Percentiles rank a stretch among this genome's conserved stretches.
phyloP scores from a whole-genome alignment of 2,888 invertebrate species.

The Acrobasis suavella region DNA sequence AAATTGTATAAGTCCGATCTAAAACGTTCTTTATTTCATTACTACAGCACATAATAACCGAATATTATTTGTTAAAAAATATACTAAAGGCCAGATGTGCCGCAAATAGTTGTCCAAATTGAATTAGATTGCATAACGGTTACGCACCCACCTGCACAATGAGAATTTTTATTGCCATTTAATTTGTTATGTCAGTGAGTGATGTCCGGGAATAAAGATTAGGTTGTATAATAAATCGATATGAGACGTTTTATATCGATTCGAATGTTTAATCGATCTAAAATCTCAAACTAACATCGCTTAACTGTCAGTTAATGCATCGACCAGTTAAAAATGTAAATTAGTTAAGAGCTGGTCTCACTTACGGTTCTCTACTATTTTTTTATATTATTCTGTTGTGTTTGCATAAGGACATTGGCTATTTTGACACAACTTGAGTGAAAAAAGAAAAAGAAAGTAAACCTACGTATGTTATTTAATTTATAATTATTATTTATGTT shows the following conservation, averaged over 20 bases:
- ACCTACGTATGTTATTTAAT: too few relatives aligned
- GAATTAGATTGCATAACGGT: constrained; percentile 45
- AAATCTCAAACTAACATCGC: constrained; percentile 27
- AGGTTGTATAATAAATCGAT: constrained; percentile 19
- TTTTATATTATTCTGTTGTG: too few relatives aligned
- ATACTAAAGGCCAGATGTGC: constrained; percentile 28
- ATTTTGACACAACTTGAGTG: too few relatives aligned
- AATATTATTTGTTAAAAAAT: neutral
- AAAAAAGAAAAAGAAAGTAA: too few relatives aligned
- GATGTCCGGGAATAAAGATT: constrained; percentile 4
- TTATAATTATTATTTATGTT: too few relatives aligned
- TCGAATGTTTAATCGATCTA: constrained; percentile 8
- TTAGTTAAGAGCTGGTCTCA: too few relatives aligned
- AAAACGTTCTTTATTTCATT: too few relatives aligned
- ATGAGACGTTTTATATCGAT: constrained; percentile 8
- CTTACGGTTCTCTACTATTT: too few relatives aligned
- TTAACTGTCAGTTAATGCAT: constrained; percentile 21
- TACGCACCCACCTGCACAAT: constrained; percentile 37
- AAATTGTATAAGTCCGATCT: too few relatives aligned
- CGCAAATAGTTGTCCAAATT: constrained; percentile 31
- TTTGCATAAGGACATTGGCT: too few relatives aligned
- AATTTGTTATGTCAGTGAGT: constrained; percentile 30
- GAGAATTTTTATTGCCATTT: constrained; percentile 31
- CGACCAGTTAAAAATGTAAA: too few relatives aligned
- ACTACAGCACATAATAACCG: too few relatives aligned